Conservation (phyloP, 2,797 vertebrate genomes). For the Anguilla obscura region DNA sequence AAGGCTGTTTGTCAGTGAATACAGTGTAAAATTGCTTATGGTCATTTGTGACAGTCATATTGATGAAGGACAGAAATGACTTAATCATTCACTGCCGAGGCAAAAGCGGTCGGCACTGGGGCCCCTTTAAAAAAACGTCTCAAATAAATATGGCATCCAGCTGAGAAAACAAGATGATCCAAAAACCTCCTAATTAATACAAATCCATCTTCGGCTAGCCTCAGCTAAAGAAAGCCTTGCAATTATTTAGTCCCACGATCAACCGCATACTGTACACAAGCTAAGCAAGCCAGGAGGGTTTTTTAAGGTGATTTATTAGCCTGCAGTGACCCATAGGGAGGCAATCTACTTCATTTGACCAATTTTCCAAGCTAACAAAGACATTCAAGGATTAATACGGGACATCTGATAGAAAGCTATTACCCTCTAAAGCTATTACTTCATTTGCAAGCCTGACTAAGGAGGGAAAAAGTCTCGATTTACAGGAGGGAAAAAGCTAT, state of each 20-base stretch:
- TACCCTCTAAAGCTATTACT: conserved; percentile 1
- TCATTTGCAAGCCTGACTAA: neutral
- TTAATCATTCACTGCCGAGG: conserved; percentile 64
- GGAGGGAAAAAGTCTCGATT: neutral
- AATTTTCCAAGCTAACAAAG: conserved; percentile 22
- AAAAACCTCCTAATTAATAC: conserved; percentile 58
- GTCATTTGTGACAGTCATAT: conserved; percentile 76
- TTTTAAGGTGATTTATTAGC: conserved; percentile 14
- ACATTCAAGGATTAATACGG: neutral
- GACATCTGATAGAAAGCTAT: neutral
- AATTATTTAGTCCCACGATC: conserved; percentile 52
- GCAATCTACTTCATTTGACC: conserved; percentile 21
- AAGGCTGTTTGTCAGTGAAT: conserved; percentile 70
- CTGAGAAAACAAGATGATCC: conserved; percentile 69
- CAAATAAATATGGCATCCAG: conserved; percentile 68
- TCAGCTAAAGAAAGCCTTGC: conserved; percentile 54
- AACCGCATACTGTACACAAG: conserved; percentile 14
- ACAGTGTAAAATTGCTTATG: conserved; percentile 57
- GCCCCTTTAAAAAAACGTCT: conserved; percentile 66
- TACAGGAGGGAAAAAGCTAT: neutral
- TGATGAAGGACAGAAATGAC: conserved; percentile 76
- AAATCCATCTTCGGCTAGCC: conserved; percentile 53
- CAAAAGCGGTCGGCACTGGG: conserved; percentile 68
- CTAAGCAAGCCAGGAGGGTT: neutral
- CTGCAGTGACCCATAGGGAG: conserved; percentile 8